phyloP scores from a whole-genome alignment of 2,888 invertebrate species.

The Sympetrum striolatum region DNA sequence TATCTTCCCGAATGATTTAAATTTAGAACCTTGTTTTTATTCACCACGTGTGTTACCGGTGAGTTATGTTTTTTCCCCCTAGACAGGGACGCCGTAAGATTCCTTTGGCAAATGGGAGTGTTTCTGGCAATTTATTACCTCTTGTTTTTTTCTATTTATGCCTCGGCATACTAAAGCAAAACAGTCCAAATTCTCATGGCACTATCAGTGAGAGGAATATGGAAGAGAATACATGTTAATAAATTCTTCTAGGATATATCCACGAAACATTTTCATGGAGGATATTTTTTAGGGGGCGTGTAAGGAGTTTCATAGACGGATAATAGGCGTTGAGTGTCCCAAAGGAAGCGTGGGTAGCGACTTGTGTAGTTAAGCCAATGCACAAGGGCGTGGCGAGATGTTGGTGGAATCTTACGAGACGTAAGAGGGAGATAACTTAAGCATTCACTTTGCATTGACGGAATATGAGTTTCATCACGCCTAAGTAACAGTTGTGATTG shows the following conservation, averaged over 20 bases:
- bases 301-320: background rate
- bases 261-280: background rate
- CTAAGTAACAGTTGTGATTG: no score
- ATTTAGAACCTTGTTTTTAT: background rate
- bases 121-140: background rate
- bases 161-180: background rate
- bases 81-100: background rate
- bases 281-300: background rate
- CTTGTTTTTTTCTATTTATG: background rate
- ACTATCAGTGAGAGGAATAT: background rate
- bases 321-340: background rate
- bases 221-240: background rate
- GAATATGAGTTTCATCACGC: no score
- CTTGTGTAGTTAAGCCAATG: background rate
- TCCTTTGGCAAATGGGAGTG: background rate
- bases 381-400: background rate
- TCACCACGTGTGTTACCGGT: background rate
- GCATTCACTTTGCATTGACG: no score
- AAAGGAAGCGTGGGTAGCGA: background rate
- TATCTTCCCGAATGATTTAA: background rate
- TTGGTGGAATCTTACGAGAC: background rate
- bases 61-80: background rate
- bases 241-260: constrained; percentile 1
- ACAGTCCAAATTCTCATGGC: background rate
- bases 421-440: no score